Percentiles rank a stretch among this genome's conserved stretches.
phyloP scores from a whole-genome alignment of 2,113 vertebrate species.

The Edolisoma coerulescens region DNA sequence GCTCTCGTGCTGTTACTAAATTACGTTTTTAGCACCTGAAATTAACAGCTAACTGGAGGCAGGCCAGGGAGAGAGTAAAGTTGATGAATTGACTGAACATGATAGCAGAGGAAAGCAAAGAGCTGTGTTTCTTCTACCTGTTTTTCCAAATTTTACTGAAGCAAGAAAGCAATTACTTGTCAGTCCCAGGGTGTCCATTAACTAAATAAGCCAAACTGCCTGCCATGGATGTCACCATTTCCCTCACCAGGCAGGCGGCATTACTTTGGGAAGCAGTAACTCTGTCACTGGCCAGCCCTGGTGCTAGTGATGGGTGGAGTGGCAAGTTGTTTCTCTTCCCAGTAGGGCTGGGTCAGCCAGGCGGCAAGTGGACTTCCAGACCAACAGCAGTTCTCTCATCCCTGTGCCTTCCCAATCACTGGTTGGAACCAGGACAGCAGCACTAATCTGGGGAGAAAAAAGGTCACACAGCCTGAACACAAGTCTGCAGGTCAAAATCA shows the following conservation, averaged over 20 bases:
- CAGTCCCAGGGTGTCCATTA: neutral
- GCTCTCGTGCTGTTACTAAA: constrained; percentile 45
- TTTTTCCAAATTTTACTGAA: constrained; percentile 5
- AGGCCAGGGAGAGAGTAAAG: constrained; percentile 38
- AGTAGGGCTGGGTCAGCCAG: neutral
- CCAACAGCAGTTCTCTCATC: neutral
- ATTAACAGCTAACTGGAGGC: constrained; percentile 23
- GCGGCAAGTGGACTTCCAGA: neutral
- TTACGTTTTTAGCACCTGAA: constrained; percentile 56
- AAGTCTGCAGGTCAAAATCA: fast-evolving
- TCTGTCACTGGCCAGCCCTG: neutral
- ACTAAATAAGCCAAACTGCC: neutral
- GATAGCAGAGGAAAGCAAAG: constrained; percentile 10
- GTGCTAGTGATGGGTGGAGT: neutral
- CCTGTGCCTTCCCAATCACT: too few species aligned
- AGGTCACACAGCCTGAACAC: neutral
- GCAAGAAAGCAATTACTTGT: neutral
- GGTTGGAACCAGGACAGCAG: neutral
- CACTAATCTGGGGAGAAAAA: neutral
- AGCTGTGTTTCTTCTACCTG: neutral
- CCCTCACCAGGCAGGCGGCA: neutral
- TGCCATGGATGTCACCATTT: neutral
- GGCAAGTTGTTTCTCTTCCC: neutral
- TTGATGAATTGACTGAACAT: constrained; percentile 57
- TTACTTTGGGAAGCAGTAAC: neutral